Evolutionary conservation across 1,140 invertebrate genomes (phyloP).

Genomic region (Babylonia areolata): DNA sequence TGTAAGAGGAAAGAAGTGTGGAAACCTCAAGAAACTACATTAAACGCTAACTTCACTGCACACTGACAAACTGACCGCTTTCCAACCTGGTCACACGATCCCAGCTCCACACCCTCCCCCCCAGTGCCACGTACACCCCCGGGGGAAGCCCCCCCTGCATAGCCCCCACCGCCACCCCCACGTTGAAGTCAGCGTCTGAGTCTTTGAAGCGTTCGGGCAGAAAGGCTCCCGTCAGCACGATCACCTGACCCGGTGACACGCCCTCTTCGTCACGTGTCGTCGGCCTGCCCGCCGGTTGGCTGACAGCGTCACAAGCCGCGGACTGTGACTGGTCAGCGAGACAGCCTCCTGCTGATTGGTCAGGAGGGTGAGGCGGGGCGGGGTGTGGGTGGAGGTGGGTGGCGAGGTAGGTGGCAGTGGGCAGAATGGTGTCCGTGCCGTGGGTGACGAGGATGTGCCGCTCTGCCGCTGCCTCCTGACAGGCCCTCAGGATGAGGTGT

Average conservation of each 20-base stretch:
- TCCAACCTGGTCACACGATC: conserved; percentile 15
- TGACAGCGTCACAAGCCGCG: background rate
- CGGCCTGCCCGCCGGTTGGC: background rate
- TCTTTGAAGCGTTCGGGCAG: conserved; percentile 61
- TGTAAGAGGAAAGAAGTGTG: no score
- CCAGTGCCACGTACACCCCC: conserved; percentile 58
- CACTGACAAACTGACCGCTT: conserved; percentile 25
- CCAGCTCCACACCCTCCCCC: conserved; percentile 46
- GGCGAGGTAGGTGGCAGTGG: conserved; percentile 48
- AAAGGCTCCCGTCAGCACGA: conserved; percentile 57
- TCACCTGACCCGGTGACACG: conserved; percentile 31
- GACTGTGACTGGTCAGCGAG: no score
- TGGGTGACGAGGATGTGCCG: conserved; percentile 58
- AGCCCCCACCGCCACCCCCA: conserved; percentile 61
- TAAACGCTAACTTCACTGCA: no score
- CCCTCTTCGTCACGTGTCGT: no score
- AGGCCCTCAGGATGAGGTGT: conserved; percentile 23
- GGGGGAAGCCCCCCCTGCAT: conserved; percentile 40
- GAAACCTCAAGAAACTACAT: no score
- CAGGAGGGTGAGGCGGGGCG: background rate
- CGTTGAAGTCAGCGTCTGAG: conserved; percentile 63
- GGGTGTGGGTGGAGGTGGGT: background rate
- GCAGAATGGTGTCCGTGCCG: conserved; percentile 60
- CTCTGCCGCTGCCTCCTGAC: conserved; percentile 27
- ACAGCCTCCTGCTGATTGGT: no score